phyloP scores from a whole-genome alignment of 2,888 invertebrate species.

The Morpho helenor region DNA sequence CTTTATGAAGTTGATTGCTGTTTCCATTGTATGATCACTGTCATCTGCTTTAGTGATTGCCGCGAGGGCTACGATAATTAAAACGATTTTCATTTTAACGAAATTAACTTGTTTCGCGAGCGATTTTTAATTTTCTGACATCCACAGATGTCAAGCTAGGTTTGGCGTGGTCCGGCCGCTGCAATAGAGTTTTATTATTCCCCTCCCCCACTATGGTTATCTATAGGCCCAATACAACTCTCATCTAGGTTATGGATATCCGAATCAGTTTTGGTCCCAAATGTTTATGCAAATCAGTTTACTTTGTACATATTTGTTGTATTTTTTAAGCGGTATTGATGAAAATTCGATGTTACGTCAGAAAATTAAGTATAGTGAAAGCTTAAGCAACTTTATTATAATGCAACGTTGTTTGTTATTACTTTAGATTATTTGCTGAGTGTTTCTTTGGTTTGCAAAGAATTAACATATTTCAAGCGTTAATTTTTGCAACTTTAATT shows the following conservation, averaged over 20 bases:
- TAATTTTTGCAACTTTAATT: too few relatives aligned
- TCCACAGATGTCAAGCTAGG: conserved; percentile 66
- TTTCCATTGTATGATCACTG: conserved; percentile 78
- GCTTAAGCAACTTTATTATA: conserved; percentile 22
- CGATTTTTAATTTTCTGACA: conserved; percentile 55
- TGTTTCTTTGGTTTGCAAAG: conserved; percentile 1
- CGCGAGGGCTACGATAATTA: conserved; percentile 56
- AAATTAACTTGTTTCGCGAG: conserved; percentile 36
- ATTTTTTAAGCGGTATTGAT: conserved; percentile 16
- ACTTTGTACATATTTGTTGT: conserved; percentile 30
- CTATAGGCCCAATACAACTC: conserved; percentile 46
- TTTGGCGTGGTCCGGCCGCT: conserved; percentile 53
- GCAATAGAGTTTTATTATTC: conserved; percentile 71
- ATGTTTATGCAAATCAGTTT: conserved; percentile 49
- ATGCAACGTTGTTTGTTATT: conserved; percentile 18
- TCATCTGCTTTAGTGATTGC: conserved; percentile 63
- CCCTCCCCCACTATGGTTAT: conserved; percentile 52
- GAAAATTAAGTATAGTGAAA: conserved; percentile 19
- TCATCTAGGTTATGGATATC: conserved; percentile 61
- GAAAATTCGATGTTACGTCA: conserved; percentile 24
- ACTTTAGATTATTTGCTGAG: conserved; percentile 10
- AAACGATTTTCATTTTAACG: conserved; percentile 58
- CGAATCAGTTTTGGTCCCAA: conserved; percentile 52
- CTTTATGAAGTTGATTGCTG: conserved; percentile 83
- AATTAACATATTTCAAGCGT: too few relatives aligned